Evolutionary conservation across 2,888 invertebrate species (phyloP).

Genomic region (Temnothorax unifasciatus): DNA sequence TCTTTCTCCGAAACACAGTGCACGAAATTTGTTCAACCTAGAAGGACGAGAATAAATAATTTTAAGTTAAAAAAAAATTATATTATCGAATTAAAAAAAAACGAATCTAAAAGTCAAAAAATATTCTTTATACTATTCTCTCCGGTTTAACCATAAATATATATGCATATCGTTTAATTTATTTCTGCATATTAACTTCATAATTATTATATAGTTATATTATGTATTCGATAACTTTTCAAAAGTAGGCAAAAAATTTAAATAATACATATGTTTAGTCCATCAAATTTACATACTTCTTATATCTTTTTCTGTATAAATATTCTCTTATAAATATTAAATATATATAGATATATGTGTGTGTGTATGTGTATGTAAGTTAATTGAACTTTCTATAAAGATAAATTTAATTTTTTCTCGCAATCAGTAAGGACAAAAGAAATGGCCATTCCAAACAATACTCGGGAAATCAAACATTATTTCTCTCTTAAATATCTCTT

Average conservation of each 20-base stretch:
- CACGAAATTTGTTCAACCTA: neutral
- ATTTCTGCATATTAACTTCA: neutral
- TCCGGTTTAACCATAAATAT: neutral
- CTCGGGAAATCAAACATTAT: neutral
- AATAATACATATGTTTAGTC: neutral
- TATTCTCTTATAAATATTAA: neutral
- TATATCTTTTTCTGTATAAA: neutral
- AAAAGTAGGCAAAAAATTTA: neutral
- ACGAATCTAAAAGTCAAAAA: neutral
- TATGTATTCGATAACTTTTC: neutral
- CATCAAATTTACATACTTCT: neutral
- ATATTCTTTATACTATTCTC: neutral
- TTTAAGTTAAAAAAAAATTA: neutral
- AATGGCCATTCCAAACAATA: neutral
- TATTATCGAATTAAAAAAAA: neutral
- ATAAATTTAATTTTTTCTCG: neutral
- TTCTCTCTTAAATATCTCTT: neutral
- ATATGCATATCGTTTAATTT: neutral
- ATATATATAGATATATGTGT: neutral
- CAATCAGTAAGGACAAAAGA: neutral
- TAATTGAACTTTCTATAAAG: neutral
- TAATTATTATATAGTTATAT: slow-evolving; percentile 14
- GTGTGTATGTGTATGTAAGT: neutral
- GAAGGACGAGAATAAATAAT: neutral
- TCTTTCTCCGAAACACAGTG: slow-evolving; percentile 42